Conservation (phyloP, 2,113 vertebrate genomes). For the Saguinus imperator region DNA sequence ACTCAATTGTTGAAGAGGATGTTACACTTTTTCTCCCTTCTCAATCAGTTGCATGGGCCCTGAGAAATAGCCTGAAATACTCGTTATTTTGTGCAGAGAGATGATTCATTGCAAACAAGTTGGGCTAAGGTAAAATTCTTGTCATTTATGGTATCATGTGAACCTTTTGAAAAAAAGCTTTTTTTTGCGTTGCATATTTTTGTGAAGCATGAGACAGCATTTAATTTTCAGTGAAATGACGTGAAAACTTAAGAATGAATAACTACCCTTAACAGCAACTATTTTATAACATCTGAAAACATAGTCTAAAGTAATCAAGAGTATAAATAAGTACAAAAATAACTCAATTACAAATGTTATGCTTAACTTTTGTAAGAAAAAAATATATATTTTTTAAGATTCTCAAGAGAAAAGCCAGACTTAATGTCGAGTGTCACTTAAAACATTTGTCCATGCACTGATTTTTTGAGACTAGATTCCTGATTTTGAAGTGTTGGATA, state of each 20-base stretch:
- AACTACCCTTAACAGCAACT: background rate
- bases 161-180: background rate
- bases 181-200: background rate
- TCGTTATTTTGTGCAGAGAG: background rate
- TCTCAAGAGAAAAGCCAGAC: background rate
- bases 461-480: background rate
- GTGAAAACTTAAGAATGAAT: background rate
- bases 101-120: background rate
- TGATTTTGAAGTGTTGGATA: background rate
- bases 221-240: background rate
- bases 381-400: background rate
- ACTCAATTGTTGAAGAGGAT: background rate
- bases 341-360: background rate
- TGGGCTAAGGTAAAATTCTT: background rate
- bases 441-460: background rate
- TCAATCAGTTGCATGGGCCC: background rate
- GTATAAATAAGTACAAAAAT: conserved; percentile 16
- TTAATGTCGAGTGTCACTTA: background rate
- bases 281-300: background rate
- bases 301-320: background rate
- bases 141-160: background rate
- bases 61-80: background rate
- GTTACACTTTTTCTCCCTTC: background rate
- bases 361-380: background rate
- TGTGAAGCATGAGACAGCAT: background rate